Percentiles rank a stretch among this genome's conserved stretches.
Conservation (phyloP, 2,888 invertebrate species). For the Augiades crinisus region DNA sequence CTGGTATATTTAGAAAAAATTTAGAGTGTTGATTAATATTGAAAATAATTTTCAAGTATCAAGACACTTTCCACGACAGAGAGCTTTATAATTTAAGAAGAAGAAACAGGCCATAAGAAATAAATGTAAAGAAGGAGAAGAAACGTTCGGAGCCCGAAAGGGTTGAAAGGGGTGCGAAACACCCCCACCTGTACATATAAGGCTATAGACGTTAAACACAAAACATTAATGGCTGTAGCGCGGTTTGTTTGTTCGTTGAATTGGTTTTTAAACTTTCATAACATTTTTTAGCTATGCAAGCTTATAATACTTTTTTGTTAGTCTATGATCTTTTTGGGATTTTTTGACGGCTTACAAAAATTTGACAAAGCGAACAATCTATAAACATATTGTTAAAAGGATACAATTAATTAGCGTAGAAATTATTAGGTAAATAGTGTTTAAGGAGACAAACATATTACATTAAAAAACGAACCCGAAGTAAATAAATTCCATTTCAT, state of each 20-base stretch:
- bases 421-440: no score
- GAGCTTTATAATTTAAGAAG: constrained; percentile 81
- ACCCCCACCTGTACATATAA: constrained; percentile 66
- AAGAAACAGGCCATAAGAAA: constrained; percentile 82
- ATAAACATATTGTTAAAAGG: no score
- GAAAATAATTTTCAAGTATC: constrained; percentile 50
- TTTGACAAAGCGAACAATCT: no score
- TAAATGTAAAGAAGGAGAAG: constrained; percentile 81
- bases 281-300: no score
- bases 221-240: constrained; percentile 36
- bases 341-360: no score
- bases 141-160: constrained; percentile 78
- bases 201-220: constrained; percentile 41
- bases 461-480: no score
- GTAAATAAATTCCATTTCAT: no score
- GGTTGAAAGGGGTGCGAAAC: constrained; percentile 74
- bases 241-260: constrained; percentile 45
- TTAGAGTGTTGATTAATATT: no score
- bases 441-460: no score
- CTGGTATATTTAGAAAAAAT: not conserved
- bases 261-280: constrained; percentile 1
- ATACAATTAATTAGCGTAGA: no score
- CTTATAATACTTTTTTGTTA: not conserved
- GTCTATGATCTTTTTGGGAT: not conserved
- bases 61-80: constrained; percentile 45